Base-by-base conservation (phyloP, 2,888 invertebrate species). In the Harpalus rubripes region DNA sequence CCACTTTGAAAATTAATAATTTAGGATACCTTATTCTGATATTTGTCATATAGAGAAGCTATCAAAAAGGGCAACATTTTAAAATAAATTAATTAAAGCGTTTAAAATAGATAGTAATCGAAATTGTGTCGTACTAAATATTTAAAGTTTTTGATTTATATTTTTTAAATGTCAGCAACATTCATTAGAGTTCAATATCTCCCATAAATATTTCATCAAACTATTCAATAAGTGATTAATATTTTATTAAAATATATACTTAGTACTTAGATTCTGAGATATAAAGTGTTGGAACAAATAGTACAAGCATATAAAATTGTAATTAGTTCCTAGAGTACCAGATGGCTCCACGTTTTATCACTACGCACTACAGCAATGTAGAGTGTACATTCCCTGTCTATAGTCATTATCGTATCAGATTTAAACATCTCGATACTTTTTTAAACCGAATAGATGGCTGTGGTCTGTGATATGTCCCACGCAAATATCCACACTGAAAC, bases 381-480 rank as follows among this genome's bases (percentile, higher is more conserved):
- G 68, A 32, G 41, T 44, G 15, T 74, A 74, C 16, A 74, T 18
- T 10, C 81, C 16, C 10, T 10, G 81, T 32, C 44, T 8, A 39
- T 58, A 39, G 82, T 82, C 65, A 82, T 82, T 82, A 82, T 16
- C 72, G 32, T 82, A 82, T 82, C 82, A 72, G 82, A 39, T 82
- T 82, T 82, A 82, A 81, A 52, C 68, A 81, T 81, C 81, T 63
- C 68, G 39, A 44, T 22, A 80, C 39, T 80, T 61, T 61, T 32
- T 61, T 61, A 80, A 80, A 80, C 58, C 15, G 44, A 80, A 80
- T 80, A 63, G 80, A 80, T 80, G 59, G 41, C 80, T 63, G 8
- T 80, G 22, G 80, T 39, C 1, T 18, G 10, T 63, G 63, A 63
- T 63, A 63, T 26, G 63, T 41, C 68, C 32, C 68, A 44, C 72